These are phyloP conservation scores for Hippocampus comes DNA, from an alignment of 2,113 vertebrate genomes.

Conservation along the genomic window DNA sequence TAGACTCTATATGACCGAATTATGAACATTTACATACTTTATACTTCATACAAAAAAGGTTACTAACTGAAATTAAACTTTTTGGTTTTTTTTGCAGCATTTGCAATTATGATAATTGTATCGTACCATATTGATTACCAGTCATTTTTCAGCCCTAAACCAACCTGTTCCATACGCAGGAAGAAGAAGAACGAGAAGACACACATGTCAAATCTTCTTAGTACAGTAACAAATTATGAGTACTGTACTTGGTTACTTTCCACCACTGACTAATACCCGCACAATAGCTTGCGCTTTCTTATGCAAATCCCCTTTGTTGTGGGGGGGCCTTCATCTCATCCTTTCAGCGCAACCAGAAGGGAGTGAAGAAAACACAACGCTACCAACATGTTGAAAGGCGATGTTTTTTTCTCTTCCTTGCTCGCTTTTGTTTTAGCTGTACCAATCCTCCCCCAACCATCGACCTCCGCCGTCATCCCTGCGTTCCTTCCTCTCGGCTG, in stretches of 20 bases:
- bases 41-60: too few relatives aligned
- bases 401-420: slow-evolving; percentile 20
- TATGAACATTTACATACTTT: too few relatives aligned
- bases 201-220: not conserved
- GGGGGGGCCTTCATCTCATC: slow-evolving; percentile 52
- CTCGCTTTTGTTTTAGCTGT: slow-evolving; percentile 50
- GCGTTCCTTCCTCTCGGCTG: slow-evolving; percentile 34
- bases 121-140: too few relatives aligned
- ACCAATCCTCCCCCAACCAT: slow-evolving; percentile 37
- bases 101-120: too few relatives aligned
- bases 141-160: too few relatives aligned
- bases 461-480: slow-evolving; percentile 20
- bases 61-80: too few relatives aligned
- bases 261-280: not conserved
- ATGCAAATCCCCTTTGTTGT: slow-evolving; percentile 75
- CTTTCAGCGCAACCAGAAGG: slow-evolving; percentile 55
- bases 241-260: not conserved
- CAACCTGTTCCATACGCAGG: too few relatives aligned
- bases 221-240: not conserved
- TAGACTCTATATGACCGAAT: too few relatives aligned
- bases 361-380: slow-evolving; percentile 40
- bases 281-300: slow-evolving; percentile 63
- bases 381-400: slow-evolving; percentile 47
- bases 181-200: not conserved
- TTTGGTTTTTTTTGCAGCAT: too few relatives aligned